Conservation (phyloP, 2,113 vertebrate species). For the Apistogramma diplotaenia region DNA sequence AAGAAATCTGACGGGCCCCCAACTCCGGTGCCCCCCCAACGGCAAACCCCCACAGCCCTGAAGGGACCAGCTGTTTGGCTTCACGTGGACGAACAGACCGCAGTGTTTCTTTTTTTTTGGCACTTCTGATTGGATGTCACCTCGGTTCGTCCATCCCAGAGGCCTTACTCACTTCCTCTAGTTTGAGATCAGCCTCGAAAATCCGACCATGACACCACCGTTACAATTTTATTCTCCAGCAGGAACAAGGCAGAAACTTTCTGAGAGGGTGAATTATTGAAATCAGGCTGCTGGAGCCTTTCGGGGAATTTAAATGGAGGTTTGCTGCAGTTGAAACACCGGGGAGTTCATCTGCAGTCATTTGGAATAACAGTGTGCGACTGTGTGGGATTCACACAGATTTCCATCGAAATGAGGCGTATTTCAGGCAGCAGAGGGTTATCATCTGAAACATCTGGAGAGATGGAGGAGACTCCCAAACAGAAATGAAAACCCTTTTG, state of each 20-base stretch:
- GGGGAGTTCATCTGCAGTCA: not conserved
- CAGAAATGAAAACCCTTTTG: not conserved
- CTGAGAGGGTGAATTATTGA: not conserved
- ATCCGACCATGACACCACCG: not conserved
- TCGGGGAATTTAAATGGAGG: not conserved
- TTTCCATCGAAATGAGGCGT: not conserved
- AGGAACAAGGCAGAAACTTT: not conserved
- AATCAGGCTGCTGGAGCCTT: not conserved
- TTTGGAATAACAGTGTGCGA: not conserved
- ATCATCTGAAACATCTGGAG: not conserved
- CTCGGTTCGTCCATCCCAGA: not conserved
- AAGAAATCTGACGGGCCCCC: conserved; percentile 14
- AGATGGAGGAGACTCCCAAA: not conserved
- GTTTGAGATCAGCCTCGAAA: not conserved
- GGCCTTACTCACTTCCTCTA: not conserved
- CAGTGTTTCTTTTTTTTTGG: not conserved
- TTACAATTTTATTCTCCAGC: not conserved
- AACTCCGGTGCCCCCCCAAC: not conserved
- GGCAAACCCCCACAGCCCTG: no score
- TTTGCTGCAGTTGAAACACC: not conserved
- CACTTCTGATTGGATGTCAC: conserved; percentile 9
- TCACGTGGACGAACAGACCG: not conserved
- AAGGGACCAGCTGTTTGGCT: conserved; percentile 22
- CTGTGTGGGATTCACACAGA: not conserved
- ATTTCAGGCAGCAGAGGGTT: not conserved